Conservation (phyloP, 2,113 vertebrate species). For the Epinephelus lanceolatus region DNA sequence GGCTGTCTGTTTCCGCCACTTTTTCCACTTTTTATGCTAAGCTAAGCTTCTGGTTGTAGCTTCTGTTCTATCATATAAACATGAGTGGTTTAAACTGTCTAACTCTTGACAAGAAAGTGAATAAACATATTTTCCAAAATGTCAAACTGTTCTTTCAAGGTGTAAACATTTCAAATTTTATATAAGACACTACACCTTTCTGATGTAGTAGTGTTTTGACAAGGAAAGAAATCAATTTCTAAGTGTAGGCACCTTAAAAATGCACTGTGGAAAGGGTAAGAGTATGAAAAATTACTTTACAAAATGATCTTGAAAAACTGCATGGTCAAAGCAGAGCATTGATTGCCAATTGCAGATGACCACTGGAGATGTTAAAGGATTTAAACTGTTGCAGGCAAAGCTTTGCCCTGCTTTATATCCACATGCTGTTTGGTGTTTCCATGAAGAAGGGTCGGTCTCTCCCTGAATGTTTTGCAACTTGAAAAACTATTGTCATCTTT, state of each 20-base stretch:
- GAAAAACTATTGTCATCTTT: constrained; percentile 2
- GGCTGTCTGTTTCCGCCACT: no score
- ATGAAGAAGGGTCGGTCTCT: background rate
- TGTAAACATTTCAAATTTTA: background rate
- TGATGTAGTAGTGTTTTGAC: background rate
- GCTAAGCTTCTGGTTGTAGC: no score
- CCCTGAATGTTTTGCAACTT: constrained; percentile 12
- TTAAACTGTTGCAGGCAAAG: background rate
- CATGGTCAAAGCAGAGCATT: background rate
- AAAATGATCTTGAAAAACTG: background rate
- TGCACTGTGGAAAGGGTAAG: background rate
- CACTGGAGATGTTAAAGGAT: constrained; percentile 6
- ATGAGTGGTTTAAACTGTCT: background rate
- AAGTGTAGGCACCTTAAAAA: background rate
- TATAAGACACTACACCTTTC: background rate
- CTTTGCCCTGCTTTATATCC: background rate
- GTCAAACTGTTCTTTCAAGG: background rate
- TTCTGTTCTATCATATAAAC: background rate
- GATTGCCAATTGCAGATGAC: constrained; percentile 6
- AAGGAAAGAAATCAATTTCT: background rate
- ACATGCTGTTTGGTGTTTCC: background rate
- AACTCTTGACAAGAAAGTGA: background rate
- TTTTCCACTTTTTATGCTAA: no score
- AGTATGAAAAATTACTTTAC: background rate
- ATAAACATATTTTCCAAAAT: background rate